Base-by-base conservation (phyloP, 2,888 invertebrate genomes). In the Lampropteryx suffumata region DNA sequence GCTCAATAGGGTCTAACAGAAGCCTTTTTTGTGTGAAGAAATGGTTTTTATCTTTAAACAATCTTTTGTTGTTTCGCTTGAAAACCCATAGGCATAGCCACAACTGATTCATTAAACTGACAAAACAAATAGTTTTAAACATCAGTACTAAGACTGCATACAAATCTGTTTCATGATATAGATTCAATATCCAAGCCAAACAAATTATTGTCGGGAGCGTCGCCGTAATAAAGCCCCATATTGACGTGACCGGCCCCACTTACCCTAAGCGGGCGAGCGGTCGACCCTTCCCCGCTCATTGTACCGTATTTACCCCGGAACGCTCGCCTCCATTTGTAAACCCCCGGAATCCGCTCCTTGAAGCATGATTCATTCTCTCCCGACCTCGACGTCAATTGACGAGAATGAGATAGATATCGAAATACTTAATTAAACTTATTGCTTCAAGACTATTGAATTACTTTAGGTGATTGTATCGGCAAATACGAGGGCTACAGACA, bases 301-400 rank as follows among this genome's bases (percentile, higher is more conserved):
- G 88, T 88, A 84, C 79, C 81, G 81, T 82, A 84, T 84, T 85
- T 86, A 86, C 89, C 88, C 86, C 82, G 83, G 80, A 83, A 81
- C 79, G 82, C 76, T 87, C 79, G 83, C 84, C 83, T 85, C 81
- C 84, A 84, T 87, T 85, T 83, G 82, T 84, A 79, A 75, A 84
- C 87, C 89, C 88, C 81, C 81, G 84, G 88, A 89, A 84, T 88
- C 86, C 81, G 82, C 85, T 89, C 79, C 87, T 89, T 82, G 79
- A 82, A 81, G 79, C 84, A 88, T 89, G 90, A 88, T 86, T 90
- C 88, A 89, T 85, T 80, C 82, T 75, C 74, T 79, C 78, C 72
- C 78, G 73, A 73, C 73, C 74, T 74, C 67, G 65, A 62, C 75
- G 73, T 79, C 82, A 84, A 85, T 83, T 81, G 81, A 81, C 73